phyloP scores from a whole-genome alignment of 1,140 invertebrate species.

The Diachasma alloeum region DNA sequence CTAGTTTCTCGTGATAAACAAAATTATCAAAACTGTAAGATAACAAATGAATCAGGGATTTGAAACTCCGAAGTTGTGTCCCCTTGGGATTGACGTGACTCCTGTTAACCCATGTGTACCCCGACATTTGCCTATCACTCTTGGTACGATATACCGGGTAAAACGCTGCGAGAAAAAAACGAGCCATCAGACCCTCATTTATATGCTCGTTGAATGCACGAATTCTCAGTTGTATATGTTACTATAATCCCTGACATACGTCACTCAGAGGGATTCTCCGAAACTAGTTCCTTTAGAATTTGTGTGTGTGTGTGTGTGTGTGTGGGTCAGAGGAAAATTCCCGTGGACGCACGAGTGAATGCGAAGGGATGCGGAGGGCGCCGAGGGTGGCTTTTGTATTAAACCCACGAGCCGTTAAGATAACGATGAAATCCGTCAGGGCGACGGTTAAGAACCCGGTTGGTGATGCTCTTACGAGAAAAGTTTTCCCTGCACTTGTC shows the following conservation, averaged over 20 bases:
- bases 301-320: neutral
- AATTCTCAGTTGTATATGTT: constrained; percentile 4
- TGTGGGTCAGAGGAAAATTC: neutral
- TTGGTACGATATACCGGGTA: neutral
- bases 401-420: constrained; percentile 18
- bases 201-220: neutral
- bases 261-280: neutral
- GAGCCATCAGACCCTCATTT: neutral
- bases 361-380: neutral
- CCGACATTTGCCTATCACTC: neutral
- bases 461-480: neutral
- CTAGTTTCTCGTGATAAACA: no score
- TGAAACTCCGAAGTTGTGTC: no score
- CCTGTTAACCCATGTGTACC: neutral
- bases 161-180: neutral
- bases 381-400: constrained; percentile 12
- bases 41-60: no score
- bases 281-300: neutral
- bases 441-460: constrained; percentile 12
- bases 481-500: constrained; percentile 16
- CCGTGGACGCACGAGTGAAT: neutral
- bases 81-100: neutral
- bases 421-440: constrained; percentile 26
- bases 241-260: constrained; percentile 18
- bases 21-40: no score